A percentile compares a stretch with the other conserved stretches of the same genome.
Evolutionary conservation across 2,113 vertebrate genomes (phyloP).

Genomic region (Nothoprocta pentlandii): DNA sequence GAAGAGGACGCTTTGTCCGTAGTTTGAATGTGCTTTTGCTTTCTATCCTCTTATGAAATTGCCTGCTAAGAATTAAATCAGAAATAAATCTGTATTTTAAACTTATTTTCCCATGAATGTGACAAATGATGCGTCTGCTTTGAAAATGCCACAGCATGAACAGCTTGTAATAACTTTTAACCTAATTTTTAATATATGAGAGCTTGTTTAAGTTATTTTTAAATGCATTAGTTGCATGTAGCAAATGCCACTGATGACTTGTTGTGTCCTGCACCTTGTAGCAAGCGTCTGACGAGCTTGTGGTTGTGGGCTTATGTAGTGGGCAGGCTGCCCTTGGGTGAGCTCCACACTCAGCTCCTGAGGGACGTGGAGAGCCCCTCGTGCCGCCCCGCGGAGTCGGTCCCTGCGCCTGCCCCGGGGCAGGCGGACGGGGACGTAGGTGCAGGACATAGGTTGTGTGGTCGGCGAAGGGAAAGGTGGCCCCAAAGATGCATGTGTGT

Average conservation of each 20-base stretch:
- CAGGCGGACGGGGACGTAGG: neutral
- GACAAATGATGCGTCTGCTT: neutral
- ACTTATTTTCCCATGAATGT: slow-evolving; percentile 8
- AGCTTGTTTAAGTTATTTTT: neutral
- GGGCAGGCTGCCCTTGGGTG: neutral
- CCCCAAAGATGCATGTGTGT: neutral
- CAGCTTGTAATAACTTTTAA: neutral
- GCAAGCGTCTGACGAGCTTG: neutral
- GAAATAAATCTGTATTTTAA: slow-evolving; percentile 5
- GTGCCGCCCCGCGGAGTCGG: neutral
- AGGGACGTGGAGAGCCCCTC: neutral
- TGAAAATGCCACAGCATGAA: neutral
- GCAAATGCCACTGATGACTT: neutral
- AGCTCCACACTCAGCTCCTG: neutral
- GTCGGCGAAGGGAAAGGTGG: neutral
- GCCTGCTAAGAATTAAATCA: neutral
- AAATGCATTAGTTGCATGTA: neutral
- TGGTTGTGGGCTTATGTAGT: neutral
- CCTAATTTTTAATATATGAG: neutral
- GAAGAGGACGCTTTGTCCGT: slow-evolving; percentile 63
- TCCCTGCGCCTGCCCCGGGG: neutral
- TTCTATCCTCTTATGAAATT: slow-evolving; percentile 35
- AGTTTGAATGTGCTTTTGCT: slow-evolving; percentile 62
- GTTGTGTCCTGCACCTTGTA: neutral
- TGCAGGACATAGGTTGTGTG: neutral